These are phyloP conservation scores for Zelleria hepariella DNA, from an alignment of 2,888 invertebrate genomes.

Conservation along the genomic window DNA sequence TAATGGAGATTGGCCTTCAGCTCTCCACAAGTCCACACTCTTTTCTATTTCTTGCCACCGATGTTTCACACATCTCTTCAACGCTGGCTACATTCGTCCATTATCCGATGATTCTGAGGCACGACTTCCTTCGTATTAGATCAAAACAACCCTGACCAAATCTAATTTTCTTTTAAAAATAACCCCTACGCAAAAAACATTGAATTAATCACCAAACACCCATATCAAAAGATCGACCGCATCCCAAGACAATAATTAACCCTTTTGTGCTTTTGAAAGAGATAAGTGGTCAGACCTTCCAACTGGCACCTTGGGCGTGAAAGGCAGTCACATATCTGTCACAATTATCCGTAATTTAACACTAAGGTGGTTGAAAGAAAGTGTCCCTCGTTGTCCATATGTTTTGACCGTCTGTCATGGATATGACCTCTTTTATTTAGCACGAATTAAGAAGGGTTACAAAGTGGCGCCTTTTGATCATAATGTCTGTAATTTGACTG, in stretches of 20 bases:
- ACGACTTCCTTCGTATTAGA: too few relatives aligned
- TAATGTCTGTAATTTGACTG: too few relatives aligned
- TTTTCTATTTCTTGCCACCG: too few relatives aligned
- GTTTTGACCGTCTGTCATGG: conserved; percentile 14
- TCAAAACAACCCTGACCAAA: too few relatives aligned
- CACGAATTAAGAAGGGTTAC: background rate
- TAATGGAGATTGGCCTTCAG: too few relatives aligned
- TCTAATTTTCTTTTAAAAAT: background rate
- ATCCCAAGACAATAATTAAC: conserved; percentile 33
- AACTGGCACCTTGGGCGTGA: conserved; percentile 52
- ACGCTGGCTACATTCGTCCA: too few relatives aligned
- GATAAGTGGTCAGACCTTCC: conserved; percentile 59
- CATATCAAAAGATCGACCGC: conserved; percentile 28
- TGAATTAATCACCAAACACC: background rate
- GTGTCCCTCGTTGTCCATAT: conserved; percentile 52
- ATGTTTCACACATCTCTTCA: too few relatives aligned
- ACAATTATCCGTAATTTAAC: conserved; percentile 59
- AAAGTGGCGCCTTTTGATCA: background rate
- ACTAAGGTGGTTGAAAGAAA: conserved; percentile 41
- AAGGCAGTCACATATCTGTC: conserved; percentile 48
- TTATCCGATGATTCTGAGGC: too few relatives aligned
- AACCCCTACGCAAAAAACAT: background rate
- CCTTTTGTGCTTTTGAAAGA: conserved; percentile 19
- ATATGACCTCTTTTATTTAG: background rate
- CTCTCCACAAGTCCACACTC: too few relatives aligned